phyloP scores from a whole-genome alignment of 2,888 invertebrate genomes.

The Gastrophysa polygoni region DNA sequence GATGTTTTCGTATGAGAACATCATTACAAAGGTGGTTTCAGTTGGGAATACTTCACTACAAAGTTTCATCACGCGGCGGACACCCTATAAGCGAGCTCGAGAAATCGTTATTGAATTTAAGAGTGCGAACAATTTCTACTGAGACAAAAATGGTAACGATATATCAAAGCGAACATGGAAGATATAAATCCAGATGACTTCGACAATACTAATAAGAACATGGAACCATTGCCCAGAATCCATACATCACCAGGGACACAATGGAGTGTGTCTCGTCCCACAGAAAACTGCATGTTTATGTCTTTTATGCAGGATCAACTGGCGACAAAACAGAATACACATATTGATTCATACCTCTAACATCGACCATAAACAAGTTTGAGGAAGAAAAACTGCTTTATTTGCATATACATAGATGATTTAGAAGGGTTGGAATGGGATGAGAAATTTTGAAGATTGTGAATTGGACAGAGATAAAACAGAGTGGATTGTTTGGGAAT shows the following conservation, averaged over 20 bases:
- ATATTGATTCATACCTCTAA: slow-evolving; percentile 47
- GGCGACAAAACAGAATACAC: slow-evolving; percentile 43
- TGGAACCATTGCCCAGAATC: slow-evolving; percentile 38
- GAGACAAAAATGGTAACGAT: neutral
- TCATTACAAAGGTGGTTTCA: too few species aligned
- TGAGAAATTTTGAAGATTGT: slow-evolving; percentile 4
- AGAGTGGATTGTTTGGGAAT: neutral
- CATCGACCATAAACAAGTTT: slow-evolving; percentile 37
- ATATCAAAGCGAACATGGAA: neutral
- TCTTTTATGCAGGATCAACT: slow-evolving; percentile 45
- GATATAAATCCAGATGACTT: slow-evolving; percentile 15
- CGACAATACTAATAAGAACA: slow-evolving; percentile 47
- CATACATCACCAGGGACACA: slow-evolving; percentile 45
- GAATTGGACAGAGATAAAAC: neutral
- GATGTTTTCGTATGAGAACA: too few species aligned
- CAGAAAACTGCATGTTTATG: slow-evolving; percentile 45
- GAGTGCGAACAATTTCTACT: neutral
- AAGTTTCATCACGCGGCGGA: too few species aligned
- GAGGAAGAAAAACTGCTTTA: slow-evolving; percentile 6
- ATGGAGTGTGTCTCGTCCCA: slow-evolving; percentile 47
- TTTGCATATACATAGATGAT: slow-evolving; percentile 35
- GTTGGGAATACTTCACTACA: too few species aligned
- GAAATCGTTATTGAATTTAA: too few species aligned
- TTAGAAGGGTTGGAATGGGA: slow-evolving; percentile 30
- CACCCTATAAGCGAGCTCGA: too few species aligned